phyloP scores from a whole-genome alignment of 2,888 invertebrate species.

The Panopea generosa region DNA sequence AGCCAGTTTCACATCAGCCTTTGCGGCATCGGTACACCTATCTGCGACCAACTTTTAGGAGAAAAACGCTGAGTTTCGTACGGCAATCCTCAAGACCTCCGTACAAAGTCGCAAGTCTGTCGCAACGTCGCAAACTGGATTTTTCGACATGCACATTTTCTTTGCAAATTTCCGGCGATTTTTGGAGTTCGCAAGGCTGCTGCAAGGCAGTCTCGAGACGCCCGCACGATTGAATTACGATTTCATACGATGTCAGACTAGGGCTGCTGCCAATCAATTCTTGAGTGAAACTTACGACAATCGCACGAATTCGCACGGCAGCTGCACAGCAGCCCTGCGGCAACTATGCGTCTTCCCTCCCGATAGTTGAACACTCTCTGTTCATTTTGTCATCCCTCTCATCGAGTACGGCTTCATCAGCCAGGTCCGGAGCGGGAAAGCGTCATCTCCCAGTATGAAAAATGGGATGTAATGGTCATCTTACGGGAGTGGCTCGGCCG shows the following conservation, averaged over 20 bases:
- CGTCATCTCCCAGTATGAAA: too few relatives aligned
- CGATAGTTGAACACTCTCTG: too few relatives aligned
- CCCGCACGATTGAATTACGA: constrained; percentile 1
- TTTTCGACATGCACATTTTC: constrained; percentile 27
- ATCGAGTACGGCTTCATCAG: too few relatives aligned
- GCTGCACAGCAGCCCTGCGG: too few relatives aligned
- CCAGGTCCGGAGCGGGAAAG: too few relatives aligned
- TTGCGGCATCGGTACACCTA: constrained; percentile 5
- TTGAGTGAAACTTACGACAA: too few relatives aligned
- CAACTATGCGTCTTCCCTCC: too few relatives aligned
- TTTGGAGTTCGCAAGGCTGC: constrained; percentile 9
- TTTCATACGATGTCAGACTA: neutral
- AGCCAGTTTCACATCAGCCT: constrained; percentile 12
- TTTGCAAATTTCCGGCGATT: constrained; percentile 11
- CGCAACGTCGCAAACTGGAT: constrained; percentile 19
- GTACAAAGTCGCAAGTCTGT: constrained; percentile 13
- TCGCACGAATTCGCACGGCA: too few relatives aligned
- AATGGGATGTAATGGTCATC: too few relatives aligned
- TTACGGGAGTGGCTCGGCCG: too few relatives aligned
- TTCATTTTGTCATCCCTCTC: too few relatives aligned
- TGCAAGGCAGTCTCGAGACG: constrained; percentile 7
- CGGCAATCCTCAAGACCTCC: constrained; percentile 6
- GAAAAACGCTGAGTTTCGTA: constrained; percentile 1
- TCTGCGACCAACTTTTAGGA: constrained; percentile 2
- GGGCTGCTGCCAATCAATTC: too few relatives aligned